Percentiles rank a stretch among this genome's conserved stretches.
phyloP scores from a whole-genome alignment of 2,113 vertebrate species.

The Equus przewalskii region DNA sequence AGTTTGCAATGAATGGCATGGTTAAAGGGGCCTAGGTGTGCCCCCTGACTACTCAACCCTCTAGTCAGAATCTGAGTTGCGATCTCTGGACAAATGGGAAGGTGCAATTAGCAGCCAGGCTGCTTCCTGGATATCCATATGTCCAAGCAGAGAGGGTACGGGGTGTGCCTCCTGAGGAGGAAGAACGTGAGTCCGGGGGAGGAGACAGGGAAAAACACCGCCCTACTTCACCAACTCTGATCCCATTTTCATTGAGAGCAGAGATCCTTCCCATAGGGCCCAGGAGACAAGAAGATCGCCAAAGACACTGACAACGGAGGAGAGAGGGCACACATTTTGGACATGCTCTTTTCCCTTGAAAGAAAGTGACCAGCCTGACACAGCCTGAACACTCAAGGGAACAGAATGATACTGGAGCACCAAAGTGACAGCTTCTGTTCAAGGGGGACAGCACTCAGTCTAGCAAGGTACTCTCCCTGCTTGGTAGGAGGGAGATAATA shows the following conservation, averaged over 20 bases:
- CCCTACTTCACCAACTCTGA: not conserved
- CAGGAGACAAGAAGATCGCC: too few species aligned
- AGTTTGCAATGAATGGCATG: not conserved
- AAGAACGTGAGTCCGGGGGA: not conserved
- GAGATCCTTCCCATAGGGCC: not conserved
- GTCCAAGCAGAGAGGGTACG: not conserved
- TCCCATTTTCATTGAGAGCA: not conserved
- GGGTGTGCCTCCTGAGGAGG: not conserved
- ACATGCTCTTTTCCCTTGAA: not conserved
- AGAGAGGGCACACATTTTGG: not conserved
- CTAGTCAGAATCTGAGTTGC: not conserved
- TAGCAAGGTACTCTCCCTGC: not conserved
- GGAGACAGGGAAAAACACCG: not conserved
- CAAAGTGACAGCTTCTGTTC: accelerated
- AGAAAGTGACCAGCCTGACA: not conserved
- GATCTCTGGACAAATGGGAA: not conserved
- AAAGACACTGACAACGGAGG: not conserved
- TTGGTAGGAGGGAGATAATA: too few species aligned
- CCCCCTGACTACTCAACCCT: accelerated
- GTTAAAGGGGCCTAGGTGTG: not conserved
- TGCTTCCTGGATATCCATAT: too few species aligned
- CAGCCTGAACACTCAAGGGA: too few species aligned
- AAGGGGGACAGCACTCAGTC: too few species aligned
- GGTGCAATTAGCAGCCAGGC: accelerated
- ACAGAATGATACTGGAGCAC: not conserved